These are phyloP conservation scores for Leptoclinus maculatus DNA, from an alignment of 2,797 vertebrate genomes.

Conservation along the genomic window DNA sequence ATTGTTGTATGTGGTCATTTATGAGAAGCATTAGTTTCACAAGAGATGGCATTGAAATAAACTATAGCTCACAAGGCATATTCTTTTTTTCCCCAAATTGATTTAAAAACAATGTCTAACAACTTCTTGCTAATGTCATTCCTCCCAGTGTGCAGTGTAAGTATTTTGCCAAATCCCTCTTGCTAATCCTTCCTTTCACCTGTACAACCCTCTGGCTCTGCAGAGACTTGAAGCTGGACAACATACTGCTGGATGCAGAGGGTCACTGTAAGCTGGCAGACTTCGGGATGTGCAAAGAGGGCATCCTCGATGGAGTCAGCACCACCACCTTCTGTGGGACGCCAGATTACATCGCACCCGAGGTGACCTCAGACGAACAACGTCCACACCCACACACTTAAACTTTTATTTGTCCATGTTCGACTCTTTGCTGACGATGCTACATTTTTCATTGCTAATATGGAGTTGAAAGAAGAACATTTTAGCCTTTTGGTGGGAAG, in stretches of 20 bases:
- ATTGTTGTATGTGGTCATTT: not conserved
- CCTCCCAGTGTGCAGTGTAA: no score
- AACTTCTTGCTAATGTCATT: not conserved
- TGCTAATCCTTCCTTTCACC: not conserved
- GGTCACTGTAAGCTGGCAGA: constrained; percentile 98
- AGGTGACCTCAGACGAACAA: constrained; percentile 82
- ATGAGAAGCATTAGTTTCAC: not conserved
- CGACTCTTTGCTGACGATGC: constrained; percentile 24
- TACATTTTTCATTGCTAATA: not conserved
- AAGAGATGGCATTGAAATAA: not conserved
- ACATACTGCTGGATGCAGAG: constrained; percentile 95
- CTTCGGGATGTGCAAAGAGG: constrained; percentile 99
- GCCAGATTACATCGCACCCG: constrained; percentile 96
- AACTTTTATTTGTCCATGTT: not conserved
- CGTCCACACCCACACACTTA: not conserved
- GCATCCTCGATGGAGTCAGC: constrained; percentile 92
- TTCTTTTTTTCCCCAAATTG: not conserved
- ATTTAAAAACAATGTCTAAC: not conserved
- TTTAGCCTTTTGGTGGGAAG: not conserved
- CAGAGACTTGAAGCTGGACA: constrained; percentile 98
- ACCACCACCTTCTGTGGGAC: constrained; percentile 98
- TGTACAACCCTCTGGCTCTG: not conserved
- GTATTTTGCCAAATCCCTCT: not conserved
- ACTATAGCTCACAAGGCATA: not conserved
- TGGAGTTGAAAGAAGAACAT: not conserved